Conservation (phyloP, 2,888 invertebrate genomes). For the Xestobium rufovillosum region DNA sequence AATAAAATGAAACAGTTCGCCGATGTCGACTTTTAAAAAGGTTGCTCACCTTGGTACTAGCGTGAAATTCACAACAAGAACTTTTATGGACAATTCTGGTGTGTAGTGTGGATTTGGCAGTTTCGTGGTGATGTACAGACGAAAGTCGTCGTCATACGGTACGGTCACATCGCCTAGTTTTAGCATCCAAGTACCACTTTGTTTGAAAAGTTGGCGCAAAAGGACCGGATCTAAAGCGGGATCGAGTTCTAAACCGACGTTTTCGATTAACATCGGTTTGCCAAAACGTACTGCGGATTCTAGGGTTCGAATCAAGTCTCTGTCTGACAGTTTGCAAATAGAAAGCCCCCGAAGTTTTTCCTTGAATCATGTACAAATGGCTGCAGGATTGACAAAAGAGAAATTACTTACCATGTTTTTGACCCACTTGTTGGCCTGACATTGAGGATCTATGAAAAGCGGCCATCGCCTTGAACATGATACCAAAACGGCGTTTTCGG, state of each 20-base stretch:
- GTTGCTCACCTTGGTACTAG: conserved; percentile 67
- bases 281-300: conserved; percentile 68
- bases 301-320: conserved; percentile 60
- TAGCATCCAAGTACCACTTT: conserved; percentile 66
- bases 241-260: conserved; percentile 77
- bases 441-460: conserved; percentile 86
- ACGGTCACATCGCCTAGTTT: conserved; percentile 80
- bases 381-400: conserved; percentile 30
- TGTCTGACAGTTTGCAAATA: conserved; percentile 64
- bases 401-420: conserved; percentile 65
- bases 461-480: conserved; percentile 80
- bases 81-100: conserved; percentile 81
- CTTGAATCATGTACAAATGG: no score
- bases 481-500: conserved; percentile 83
- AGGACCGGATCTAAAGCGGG: conserved; percentile 80
- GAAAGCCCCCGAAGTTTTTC: conserved; percentile 63
- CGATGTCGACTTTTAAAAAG: no score
- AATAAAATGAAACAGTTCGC: no score
- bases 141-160: conserved; percentile 70
- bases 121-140: conserved; percentile 81
- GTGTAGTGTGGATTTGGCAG: conserved; percentile 82
- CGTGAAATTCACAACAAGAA: conserved; percentile 82
- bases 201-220: conserved; percentile 66
- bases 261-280: conserved; percentile 72
- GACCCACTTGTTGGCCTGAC: conserved; percentile 89